These are phyloP conservation scores for Lasioglossum vierecki DNA, from an alignment of 2,888 invertebrate species.

Conservation along the genomic window DNA sequence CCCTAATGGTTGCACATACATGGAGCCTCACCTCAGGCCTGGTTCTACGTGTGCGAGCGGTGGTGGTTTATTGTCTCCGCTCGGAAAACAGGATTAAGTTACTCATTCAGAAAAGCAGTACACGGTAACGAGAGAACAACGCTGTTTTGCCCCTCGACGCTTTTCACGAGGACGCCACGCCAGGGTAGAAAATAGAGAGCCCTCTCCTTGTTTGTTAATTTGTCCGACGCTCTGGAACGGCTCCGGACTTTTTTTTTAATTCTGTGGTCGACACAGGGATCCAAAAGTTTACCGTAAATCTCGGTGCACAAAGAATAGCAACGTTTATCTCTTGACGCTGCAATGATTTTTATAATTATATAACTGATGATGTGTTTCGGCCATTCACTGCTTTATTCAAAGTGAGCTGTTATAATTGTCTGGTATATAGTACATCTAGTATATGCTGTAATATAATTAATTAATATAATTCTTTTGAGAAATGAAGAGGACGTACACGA, in stretches of 20 bases:
- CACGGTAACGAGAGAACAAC: constrained; percentile 55
- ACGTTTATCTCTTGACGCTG: background rate
- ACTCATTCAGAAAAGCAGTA: constrained; percentile 64
- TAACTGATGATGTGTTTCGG: no score
- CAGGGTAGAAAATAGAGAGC: constrained; percentile 35
- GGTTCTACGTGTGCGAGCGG: background rate
- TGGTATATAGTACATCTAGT: no score
- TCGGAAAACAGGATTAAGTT: constrained; percentile 73
- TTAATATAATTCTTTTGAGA: no score
- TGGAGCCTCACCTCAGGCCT: background rate
- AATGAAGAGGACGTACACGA: no score
- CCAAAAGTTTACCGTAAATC: background rate
- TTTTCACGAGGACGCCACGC: constrained; percentile 6
- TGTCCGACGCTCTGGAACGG: constrained; percentile 29
- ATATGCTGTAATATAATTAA: no score
- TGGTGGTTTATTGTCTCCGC: constrained; percentile 72
- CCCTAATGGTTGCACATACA: background rate
- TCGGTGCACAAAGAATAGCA: background rate
- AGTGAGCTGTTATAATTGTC: no score
- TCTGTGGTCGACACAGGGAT: background rate
- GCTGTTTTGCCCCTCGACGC: constrained; percentile 26
- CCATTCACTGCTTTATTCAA: no score
- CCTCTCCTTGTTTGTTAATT: constrained; percentile 42
- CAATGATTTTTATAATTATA: no score
- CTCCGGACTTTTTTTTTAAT: background rate